Evolutionary conservation across 2,113 vertebrate genomes (phyloP).

Genomic region (Merops nubicus): DNA sequence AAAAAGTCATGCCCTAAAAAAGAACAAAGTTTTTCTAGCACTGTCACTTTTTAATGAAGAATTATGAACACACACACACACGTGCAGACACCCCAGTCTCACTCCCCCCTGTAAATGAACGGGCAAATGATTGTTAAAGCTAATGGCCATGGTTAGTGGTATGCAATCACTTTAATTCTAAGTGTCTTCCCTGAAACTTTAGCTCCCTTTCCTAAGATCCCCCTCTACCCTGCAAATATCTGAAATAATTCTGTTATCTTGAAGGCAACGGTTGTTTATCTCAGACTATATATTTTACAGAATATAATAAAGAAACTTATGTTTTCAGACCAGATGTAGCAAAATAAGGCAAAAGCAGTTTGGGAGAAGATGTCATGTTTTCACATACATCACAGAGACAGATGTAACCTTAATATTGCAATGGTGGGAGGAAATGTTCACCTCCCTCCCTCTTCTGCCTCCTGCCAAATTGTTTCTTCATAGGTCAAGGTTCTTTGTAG

Average conservation of each 20-base stretch:
- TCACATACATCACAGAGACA: not conserved
- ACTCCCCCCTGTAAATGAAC: not conserved
- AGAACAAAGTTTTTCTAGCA: not conserved
- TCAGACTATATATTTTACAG: not conserved
- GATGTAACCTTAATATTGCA: not conserved
- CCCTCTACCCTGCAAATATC: rapidly evolving
- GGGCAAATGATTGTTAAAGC: not conserved
- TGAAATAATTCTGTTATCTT: not conserved
- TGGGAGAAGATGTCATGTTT: not conserved
- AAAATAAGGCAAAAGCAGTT: not conserved
- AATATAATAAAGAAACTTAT: not conserved
- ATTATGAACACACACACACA: not conserved
- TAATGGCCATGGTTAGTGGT: not conserved
- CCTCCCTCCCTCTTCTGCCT: rapidly evolving
- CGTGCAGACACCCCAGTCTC: not conserved
- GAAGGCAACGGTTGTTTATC: not conserved
- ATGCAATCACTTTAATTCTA: not conserved
- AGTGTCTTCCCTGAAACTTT: not conserved
- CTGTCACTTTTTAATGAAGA: constrained; percentile 4
- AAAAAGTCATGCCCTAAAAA: not conserved
- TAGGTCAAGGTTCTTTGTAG: not conserved
- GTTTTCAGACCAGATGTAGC: not conserved
- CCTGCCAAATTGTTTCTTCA: not conserved
- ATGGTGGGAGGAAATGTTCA: rapidly evolving
- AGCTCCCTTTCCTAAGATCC: not conserved